phyloP scores from a whole-genome alignment of 2,888 invertebrate species.

The Sarcophaga rosellei region DNA sequence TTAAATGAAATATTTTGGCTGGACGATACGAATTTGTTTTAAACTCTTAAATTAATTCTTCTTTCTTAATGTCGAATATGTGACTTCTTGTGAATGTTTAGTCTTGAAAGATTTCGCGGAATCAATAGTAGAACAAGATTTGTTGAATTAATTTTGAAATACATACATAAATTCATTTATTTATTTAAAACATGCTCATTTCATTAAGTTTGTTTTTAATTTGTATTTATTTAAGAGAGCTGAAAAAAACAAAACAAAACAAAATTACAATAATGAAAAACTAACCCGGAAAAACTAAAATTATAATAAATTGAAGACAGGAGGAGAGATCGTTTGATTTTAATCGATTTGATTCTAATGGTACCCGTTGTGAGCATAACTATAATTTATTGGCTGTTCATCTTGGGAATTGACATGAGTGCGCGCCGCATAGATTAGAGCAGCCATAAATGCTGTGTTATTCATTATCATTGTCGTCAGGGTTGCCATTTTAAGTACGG shows the following conservation, averaged over 20 bases:
- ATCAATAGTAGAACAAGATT: not conserved
- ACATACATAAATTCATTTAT: too few relatives aligned
- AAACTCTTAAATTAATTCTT: too few relatives aligned
- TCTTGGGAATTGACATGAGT: slow-evolving; percentile 77
- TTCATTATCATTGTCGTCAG: slow-evolving; percentile 85
- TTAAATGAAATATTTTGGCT: too few relatives aligned
- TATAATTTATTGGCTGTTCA: slow-evolving; percentile 77
- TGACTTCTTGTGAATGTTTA: not conserved
- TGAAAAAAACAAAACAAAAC: not conserved
- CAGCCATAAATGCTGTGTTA: slow-evolving; percentile 86
- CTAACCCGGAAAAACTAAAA: not conserved
- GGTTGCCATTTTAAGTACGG: slow-evolving; percentile 86
- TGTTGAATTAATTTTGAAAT: not conserved
- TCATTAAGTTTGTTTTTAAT: too few relatives aligned
- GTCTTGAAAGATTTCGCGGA: not conserved
- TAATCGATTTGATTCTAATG: slow-evolving; percentile 62
- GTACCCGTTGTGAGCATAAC: slow-evolving; percentile 72
- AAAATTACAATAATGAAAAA: not conserved
- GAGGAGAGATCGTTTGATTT: slow-evolving; percentile 3
- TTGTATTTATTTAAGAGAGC: not conserved
- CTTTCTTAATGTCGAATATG: too few relatives aligned
- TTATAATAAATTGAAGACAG: not conserved
- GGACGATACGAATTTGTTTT: too few relatives aligned
- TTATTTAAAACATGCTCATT: not conserved
- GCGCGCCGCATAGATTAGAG: slow-evolving; percentile 81